Evolutionary conservation across 1,140 invertebrate species (phyloP).

Genomic region (Steinernema khuongi): DNA sequence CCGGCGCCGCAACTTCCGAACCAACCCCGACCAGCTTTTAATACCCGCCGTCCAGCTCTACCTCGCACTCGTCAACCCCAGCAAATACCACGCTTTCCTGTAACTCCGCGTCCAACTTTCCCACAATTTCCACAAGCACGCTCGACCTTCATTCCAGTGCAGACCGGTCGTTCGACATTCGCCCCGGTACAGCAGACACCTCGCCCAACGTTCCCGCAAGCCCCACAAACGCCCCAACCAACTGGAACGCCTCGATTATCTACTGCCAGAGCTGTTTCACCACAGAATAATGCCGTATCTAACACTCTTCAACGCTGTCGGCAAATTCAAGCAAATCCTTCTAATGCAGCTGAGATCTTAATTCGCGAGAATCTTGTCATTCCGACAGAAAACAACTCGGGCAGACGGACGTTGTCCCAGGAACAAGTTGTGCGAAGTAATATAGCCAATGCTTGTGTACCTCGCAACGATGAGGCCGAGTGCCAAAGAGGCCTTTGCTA

Average conservation of each 20-base stretch:
- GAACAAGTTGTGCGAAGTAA: constrained; percentile 54
- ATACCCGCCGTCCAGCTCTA: constrained; percentile 21
- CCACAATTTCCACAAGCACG: not conserved
- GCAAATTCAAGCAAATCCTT: constrained; percentile 54
- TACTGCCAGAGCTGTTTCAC: constrained; percentile 14
- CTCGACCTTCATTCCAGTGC: constrained; percentile 16
- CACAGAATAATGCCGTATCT: not conserved
- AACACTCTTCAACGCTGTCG: constrained; percentile 38
- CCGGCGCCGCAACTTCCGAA: not conserved
- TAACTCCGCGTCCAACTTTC: constrained; percentile 21
- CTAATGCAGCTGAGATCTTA: constrained; percentile 47
- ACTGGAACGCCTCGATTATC: not conserved
- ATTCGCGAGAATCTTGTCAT: constrained; percentile 48
- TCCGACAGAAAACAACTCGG: constrained; percentile 52
- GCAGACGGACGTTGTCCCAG: constrained; percentile 38
- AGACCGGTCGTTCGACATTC: too few species aligned
- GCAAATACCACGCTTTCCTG: constrained; percentile 13
- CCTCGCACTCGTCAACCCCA: constrained; percentile 23
- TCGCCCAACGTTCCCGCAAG: constrained; percentile 13
- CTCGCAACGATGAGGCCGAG: constrained; percentile 54
- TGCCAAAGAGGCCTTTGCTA: constrained; percentile 54
- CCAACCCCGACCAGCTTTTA: constrained; percentile 1
- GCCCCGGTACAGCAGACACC: too few species aligned
- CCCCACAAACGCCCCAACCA: not conserved
- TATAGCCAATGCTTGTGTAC: constrained; percentile 57